phyloP scores from a whole-genome alignment of 2,888 invertebrate genomes.

The Rotaria magnacalcarata region DNA sequence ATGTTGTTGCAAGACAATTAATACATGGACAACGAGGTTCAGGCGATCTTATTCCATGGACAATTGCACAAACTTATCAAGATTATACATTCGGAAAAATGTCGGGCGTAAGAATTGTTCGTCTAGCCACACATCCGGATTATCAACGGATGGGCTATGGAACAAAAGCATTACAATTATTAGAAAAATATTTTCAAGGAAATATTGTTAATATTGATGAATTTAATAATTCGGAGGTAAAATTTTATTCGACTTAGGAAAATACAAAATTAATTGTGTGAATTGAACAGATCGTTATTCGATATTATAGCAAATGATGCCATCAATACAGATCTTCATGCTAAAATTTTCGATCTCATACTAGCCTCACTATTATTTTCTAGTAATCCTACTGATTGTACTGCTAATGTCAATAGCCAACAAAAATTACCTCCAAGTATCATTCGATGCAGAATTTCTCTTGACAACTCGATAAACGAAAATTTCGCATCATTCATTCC shows the following conservation, averaged over 20 bases:
- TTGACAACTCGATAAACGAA: too few species aligned
- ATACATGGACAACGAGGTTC: conserved; percentile 81
- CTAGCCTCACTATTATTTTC: too few species aligned
- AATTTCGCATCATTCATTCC: too few species aligned
- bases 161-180: conserved; percentile 73
- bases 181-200: conserved; percentile 82
- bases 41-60: conserved; percentile 98
- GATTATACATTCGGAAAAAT: conserved; percentile 86
- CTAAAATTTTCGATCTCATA: too few species aligned
- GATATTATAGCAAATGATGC: too few species aligned
- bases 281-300: too few species aligned
- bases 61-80: conserved; percentile 88
- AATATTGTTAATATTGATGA: conserved; percentile 61
- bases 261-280: too few species aligned
- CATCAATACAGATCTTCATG: too few species aligned
- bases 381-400: too few species aligned
- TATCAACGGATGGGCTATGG: conserved; percentile 99
- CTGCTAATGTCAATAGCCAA: too few species aligned
- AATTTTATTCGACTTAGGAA: neutral
- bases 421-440: too few species aligned
- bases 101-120: conserved; percentile 80
- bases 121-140: conserved; percentile 96
- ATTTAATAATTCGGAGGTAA: neutral
- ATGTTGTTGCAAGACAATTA: conserved; percentile 72
- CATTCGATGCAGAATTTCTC: too few species aligned